These are phyloP conservation scores for Drosophila takahashii DNA, from an alignment of 1,140 invertebrate genomes.

Conservation along the genomic window DNA sequence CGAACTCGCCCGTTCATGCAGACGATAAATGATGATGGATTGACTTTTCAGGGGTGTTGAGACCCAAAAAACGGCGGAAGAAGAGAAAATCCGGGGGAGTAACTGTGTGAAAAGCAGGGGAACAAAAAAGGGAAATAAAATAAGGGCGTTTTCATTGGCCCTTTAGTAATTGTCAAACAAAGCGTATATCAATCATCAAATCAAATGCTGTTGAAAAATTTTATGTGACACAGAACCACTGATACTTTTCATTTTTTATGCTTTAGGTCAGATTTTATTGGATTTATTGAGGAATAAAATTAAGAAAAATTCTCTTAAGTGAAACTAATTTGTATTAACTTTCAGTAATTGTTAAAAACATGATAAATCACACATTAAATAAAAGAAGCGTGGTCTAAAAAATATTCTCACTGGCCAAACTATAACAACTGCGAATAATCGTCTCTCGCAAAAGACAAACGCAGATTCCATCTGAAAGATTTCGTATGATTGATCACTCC, in stretches of 20 bases:
- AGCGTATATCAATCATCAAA: constrained; percentile 34
- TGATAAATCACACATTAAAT: background rate
- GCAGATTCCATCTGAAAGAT: constrained; percentile 23
- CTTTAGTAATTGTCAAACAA: constrained; percentile 46
- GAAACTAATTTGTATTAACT: background rate
- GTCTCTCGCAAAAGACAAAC: constrained; percentile 27
- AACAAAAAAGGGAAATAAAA: constrained; percentile 21
- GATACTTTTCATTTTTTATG: background rate
- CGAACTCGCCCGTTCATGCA: constrained; percentile 47
- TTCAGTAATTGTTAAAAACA: background rate
- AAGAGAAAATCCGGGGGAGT: constrained; percentile 3
- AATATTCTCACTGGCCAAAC: constrained; percentile 53
- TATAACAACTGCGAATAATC: constrained; percentile 73
- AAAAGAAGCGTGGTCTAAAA: background rate
- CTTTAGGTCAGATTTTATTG: background rate
- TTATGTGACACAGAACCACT: background rate
- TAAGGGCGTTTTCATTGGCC: constrained; percentile 42
- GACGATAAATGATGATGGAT: constrained; percentile 68
- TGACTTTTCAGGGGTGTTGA: constrained; percentile 31
- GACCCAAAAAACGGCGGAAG: constrained; percentile 25
- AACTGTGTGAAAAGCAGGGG: constrained; percentile 10
- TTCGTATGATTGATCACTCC: constrained; percentile 78
- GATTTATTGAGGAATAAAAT: background rate
- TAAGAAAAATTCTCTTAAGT: background rate
- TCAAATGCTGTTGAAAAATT: background rate